Evolutionary conservation across 2,888 invertebrate genomes (phyloP).

Genomic region (Phaonia tiefii): DNA sequence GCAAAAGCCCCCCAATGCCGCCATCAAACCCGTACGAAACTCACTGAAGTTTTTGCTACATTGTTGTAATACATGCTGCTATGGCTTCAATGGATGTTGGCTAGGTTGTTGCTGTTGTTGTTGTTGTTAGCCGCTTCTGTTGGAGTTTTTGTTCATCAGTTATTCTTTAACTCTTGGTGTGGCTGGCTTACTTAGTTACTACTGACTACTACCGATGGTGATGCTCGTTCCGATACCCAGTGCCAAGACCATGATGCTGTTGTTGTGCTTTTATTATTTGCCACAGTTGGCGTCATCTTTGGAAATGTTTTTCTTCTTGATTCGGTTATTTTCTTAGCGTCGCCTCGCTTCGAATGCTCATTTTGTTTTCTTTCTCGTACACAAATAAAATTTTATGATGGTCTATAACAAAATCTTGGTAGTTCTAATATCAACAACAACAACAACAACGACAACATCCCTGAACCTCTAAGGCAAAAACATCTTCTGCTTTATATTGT

Average conservation of each 20-base stretch:
- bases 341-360: constrained; percentile 27
- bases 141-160: constrained; percentile 23
- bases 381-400: constrained; percentile 63
- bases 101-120: too few species aligned
- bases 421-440: constrained; percentile 16
- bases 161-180: constrained; percentile 43
- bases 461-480: not conserved
- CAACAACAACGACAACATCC: constrained; percentile 26
- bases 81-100: not conserved
- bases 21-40: constrained; percentile 34
- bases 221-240: not conserved
- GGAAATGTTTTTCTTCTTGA: constrained; percentile 26
- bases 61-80: constrained; percentile 15
- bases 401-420: constrained; percentile 53
- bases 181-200: constrained; percentile 6
- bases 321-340: constrained; percentile 14
- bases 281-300: constrained; percentile 57
- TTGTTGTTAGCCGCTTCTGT: not conserved
- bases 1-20: not conserved
- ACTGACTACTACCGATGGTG: not conserved
- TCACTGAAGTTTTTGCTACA: constrained; percentile 33
- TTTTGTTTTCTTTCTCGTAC: constrained; percentile 49
- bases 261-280: constrained; percentile 34
- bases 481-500: constrained; percentile 33
- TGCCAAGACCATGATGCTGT: constrained; percentile 27